Percentiles rank a stretch among this genome's conserved stretches.
phyloP scores from a whole-genome alignment of 53 echinoderm and acorn worm species.

The Patiria pectinifera region DNA sequence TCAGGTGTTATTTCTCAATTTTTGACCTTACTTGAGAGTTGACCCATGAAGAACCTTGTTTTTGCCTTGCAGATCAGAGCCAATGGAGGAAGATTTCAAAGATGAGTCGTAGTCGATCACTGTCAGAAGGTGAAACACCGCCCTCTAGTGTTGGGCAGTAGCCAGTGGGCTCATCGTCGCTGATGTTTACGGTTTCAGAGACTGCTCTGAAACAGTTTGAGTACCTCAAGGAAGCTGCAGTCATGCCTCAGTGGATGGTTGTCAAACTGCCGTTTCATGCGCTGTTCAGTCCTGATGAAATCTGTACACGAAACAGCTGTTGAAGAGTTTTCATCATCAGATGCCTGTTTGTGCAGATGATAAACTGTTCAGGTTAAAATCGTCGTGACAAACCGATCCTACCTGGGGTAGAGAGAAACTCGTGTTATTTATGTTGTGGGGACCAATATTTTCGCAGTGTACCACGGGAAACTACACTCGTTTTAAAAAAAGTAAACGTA shows the following conservation, averaged over 20 bases:
- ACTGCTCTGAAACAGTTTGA: neutral
- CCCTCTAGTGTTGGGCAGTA: neutral
- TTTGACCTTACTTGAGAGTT: neutral
- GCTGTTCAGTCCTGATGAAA: neutral
- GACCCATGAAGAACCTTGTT: neutral
- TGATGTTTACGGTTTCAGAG: neutral
- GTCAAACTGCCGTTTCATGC: neutral
- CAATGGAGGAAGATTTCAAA: constrained; percentile 57
- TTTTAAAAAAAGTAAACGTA: neutral
- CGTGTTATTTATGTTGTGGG: constrained; percentile 8
- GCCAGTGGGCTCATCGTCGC: neutral
- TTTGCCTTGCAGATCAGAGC: constrained; percentile 48
- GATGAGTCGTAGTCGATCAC: constrained; percentile 18
- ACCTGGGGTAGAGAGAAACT: neutral
- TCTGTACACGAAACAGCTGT: neutral
- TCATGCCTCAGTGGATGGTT: neutral
- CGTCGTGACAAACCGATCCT: neutral
- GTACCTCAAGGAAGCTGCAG: neutral
- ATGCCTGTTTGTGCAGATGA: neutral
- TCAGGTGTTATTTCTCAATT: neutral
- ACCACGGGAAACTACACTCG: neutral
- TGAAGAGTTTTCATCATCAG: neutral
- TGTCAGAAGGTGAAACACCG: constrained; percentile 1
- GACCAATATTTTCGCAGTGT: constrained; percentile 26
- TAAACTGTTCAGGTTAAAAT: neutral